phyloP scores from a whole-genome alignment of 2,113 vertebrate genomes.

The Carassius gibelio region DNA sequence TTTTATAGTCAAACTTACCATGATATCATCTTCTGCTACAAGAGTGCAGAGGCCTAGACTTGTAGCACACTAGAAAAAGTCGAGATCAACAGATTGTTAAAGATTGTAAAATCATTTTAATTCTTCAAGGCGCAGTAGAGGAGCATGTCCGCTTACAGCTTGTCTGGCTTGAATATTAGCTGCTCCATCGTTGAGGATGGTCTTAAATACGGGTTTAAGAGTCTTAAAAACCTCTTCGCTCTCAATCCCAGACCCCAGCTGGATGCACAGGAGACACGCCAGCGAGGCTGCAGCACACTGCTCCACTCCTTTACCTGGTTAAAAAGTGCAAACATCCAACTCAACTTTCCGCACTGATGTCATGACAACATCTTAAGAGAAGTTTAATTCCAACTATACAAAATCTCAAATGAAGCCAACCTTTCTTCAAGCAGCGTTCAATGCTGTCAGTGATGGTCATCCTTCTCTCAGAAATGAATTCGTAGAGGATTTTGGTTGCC shows the following conservation, averaged over 20 bases:
- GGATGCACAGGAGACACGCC: slow-evolving; percentile 91
- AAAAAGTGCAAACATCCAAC: not conserved
- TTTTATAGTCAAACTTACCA: slow-evolving; percentile 83
- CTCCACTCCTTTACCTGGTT: slow-evolving; percentile 89
- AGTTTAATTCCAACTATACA: not conserved
- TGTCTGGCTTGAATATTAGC: slow-evolving; percentile 88
- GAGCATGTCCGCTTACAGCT: slow-evolving; percentile 77
- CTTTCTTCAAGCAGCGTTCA: slow-evolving; percentile 97
- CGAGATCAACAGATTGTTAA: not conserved
- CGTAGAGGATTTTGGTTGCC: slow-evolving; percentile 90
- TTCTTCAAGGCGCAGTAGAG: not conserved
- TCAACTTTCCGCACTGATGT: not conserved
- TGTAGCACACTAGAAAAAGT: slow-evolving; percentile 84
- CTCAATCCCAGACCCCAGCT: slow-evolving; percentile 93
- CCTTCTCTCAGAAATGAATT: slow-evolving; percentile 93
- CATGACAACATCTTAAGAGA: not conserved
- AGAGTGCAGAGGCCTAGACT: slow-evolving; percentile 94
- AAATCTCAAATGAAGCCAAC: slow-evolving; percentile 67
- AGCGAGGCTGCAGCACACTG: slow-evolving; percentile 89
- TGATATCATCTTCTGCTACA: slow-evolving; percentile 91
- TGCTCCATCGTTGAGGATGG: slow-evolving; percentile 86
- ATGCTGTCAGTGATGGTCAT: slow-evolving; percentile 96
- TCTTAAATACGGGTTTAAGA: slow-evolving; percentile 90
- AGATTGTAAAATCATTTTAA: not conserved
- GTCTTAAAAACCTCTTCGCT: slow-evolving; percentile 94